These are phyloP conservation scores for Cotesia vestalis DNA, from an alignment of 1,140 invertebrate species.

Conservation along the genomic window DNA sequence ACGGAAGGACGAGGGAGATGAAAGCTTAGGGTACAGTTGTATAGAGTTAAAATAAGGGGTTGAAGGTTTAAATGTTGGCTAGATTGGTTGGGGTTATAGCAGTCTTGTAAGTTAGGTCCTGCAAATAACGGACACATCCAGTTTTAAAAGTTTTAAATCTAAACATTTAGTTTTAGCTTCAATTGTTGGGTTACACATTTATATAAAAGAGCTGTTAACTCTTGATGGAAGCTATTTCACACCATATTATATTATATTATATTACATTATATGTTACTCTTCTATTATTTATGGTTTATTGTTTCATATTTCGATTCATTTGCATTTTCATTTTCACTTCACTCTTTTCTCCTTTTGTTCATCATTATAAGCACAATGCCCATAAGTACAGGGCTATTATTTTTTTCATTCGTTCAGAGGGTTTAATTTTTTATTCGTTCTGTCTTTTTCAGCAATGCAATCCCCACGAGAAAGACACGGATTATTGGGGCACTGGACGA, in stretches of 20 bases:
- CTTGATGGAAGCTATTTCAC: no score
- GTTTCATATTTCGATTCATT: slow-evolving; percentile 34
- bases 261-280: neutral
- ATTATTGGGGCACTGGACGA: slow-evolving; percentile 65
- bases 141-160: slow-evolving; percentile 26
- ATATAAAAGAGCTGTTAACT: no score
- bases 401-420: slow-evolving; percentile 13
- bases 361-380: slow-evolving; percentile 18
- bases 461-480: slow-evolving; percentile 68
- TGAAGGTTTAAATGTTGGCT: neutral
- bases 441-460: slow-evolving; percentile 67
- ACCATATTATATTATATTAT: slow-evolving; percentile 10
- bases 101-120: slow-evolving; percentile 8
- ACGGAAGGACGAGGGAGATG: no score
- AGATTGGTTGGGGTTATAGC: neutral
- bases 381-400: neutral
- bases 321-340: slow-evolving; percentile 24
- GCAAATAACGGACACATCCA: slow-evolving; percentile 25
- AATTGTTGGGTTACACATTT: no score
- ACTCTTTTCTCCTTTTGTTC: slow-evolving; percentile 8
- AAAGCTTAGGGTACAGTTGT: neutral
- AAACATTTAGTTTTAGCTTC: slow-evolving; percentile 10
- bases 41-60: slow-evolving; percentile 10
- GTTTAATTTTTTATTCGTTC: slow-evolving; percentile 31
- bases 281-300: slow-evolving; percentile 17